phyloP scores from a whole-genome alignment of 2,888 invertebrate species.

The Sphaerophoria rueppellii region DNA sequence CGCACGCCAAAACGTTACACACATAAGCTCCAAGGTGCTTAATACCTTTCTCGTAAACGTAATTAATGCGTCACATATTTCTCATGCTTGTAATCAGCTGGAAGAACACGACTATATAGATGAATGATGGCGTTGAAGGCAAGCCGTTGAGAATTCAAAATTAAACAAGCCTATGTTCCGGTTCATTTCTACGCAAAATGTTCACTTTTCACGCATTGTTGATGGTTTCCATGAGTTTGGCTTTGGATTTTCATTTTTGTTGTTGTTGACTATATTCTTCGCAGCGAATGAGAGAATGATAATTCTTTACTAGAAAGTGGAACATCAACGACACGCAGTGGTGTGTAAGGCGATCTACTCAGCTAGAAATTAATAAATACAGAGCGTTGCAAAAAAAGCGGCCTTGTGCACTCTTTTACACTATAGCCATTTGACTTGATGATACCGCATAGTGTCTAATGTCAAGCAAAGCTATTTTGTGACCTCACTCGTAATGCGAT shows the following conservation, averaged over 20 bases:
- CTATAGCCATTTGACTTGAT: neutral
- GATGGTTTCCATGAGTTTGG: neutral
- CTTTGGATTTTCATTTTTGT: neutral
- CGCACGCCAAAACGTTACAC: neutral
- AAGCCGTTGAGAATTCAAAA: neutral
- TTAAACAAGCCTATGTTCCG: slow-evolving; percentile 26
- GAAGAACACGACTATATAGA: neutral
- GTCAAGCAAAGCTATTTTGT: slow-evolving; percentile 20
- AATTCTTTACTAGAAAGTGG: neutral
- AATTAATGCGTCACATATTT: slow-evolving; percentile 43
- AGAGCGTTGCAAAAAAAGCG: neutral
- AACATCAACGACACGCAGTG: neutral
- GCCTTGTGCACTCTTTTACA: neutral
- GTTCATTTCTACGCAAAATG: slow-evolving; percentile 31
- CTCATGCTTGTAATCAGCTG: slow-evolving; percentile 10
- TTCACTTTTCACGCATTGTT: neutral
- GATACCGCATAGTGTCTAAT: slow-evolving; percentile 8
- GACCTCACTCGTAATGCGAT: neutral
- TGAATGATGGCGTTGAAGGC: neutral
- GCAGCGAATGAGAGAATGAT: neutral
- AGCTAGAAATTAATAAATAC: neutral
- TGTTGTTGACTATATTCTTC: slow-evolving; percentile 12
- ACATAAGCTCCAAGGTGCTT: slow-evolving; percentile 10
- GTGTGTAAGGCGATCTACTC: neutral
- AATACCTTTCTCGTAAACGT: slow-evolving; percentile 16